Evolutionary conservation across 2,113 vertebrate species (phyloP).

Genomic region (Austrofundulus limnaeus): DNA sequence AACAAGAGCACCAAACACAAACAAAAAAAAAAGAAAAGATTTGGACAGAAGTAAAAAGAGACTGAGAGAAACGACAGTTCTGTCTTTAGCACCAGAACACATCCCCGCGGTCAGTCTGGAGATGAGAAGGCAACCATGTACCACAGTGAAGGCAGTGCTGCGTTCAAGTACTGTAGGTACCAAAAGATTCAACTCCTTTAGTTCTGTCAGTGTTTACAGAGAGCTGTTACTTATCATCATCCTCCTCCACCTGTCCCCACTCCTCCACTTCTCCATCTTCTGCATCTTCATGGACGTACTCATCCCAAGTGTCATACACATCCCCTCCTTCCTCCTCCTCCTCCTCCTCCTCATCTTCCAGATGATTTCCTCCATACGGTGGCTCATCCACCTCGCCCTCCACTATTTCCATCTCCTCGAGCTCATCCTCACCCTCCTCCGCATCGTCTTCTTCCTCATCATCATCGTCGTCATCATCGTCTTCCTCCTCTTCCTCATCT

Average conservation of each 20-base stretch:
- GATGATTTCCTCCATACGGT: slow-evolving; percentile 27
- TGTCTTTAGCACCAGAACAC: slow-evolving; percentile 76
- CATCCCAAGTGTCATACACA: slow-evolving; percentile 54
- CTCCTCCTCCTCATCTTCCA: slow-evolving; percentile 35
- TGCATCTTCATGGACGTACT: slow-evolving; percentile 59
- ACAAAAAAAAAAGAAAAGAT: slow-evolving; percentile 75
- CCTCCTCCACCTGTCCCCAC: slow-evolving; percentile 61
- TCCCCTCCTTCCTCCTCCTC: slow-evolving; percentile 46
- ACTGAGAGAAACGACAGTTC: slow-evolving; percentile 52
- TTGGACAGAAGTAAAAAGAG: slow-evolving; percentile 69
- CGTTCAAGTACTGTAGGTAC: slow-evolving; percentile 57
- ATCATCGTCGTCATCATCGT: slow-evolving; percentile 25
- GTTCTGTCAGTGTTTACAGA: slow-evolving; percentile 25
- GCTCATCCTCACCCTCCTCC: background rate
- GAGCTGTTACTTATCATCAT: slow-evolving; percentile 61
- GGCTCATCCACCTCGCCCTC: slow-evolving; percentile 59
- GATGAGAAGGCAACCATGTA: slow-evolving; percentile 72
- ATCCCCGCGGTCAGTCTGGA: slow-evolving; percentile 47
- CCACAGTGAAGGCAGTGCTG: slow-evolving; percentile 64
- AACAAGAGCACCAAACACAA: slow-evolving; percentile 80
- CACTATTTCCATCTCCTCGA: slow-evolving; percentile 32
- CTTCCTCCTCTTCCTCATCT: slow-evolving; percentile 57
- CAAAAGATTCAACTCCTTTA: slow-evolving; percentile 53
- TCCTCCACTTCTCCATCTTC: slow-evolving; percentile 66
- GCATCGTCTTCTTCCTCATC: slow-evolving; percentile 29